These are phyloP conservation scores for Dascillus cervinus DNA, from an alignment of 2,888 invertebrate species.

Conservation along the genomic window DNA sequence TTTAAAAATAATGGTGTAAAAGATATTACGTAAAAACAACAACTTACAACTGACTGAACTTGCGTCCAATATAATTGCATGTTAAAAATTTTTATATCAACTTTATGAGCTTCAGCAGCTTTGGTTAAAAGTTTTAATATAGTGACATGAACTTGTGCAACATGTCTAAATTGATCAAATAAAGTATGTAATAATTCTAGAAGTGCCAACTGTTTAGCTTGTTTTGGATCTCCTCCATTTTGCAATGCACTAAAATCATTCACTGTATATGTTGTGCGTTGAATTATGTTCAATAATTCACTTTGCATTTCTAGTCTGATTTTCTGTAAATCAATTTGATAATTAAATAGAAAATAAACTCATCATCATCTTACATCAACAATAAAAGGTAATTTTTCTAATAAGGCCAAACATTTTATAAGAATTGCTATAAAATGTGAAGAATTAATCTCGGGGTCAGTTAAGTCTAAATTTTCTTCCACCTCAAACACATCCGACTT, in stretches of 20 bases:
- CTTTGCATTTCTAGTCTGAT: constrained; percentile 77
- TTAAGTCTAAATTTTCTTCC: constrained; percentile 51
- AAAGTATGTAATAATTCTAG: constrained; percentile 64
- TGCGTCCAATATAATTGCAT: constrained; percentile 82
- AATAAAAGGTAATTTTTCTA: constrained; percentile 78
- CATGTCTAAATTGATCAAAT: constrained; percentile 74
- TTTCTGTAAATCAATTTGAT: constrained; percentile 46
- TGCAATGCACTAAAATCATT: constrained; percentile 47
- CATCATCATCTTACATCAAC: constrained; percentile 59
- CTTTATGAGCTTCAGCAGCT: constrained; percentile 51
- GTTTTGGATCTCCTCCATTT: constrained; percentile 23
- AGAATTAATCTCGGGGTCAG: constrained; percentile 54
- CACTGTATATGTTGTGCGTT: constrained; percentile 70
- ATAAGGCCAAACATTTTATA: constrained; percentile 75
- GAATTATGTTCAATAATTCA: constrained; percentile 72
- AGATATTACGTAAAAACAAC: too few species aligned
- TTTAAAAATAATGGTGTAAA: constrained; percentile 17
- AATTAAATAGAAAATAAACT: constrained; percentile 2
- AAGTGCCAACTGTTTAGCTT: constrained; percentile 41
- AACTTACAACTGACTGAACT: constrained; percentile 77
- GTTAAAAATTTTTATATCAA: constrained; percentile 54
- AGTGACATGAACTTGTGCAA: constrained; percentile 67
- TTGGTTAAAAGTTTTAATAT: constrained; percentile 57
- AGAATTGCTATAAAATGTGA: constrained; percentile 70
- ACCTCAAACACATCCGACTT: constrained; percentile 40